These are phyloP conservation scores for Garrulus glandarius DNA, from an alignment of 2,797 vertebrate genomes.

Conservation along the genomic window DNA sequence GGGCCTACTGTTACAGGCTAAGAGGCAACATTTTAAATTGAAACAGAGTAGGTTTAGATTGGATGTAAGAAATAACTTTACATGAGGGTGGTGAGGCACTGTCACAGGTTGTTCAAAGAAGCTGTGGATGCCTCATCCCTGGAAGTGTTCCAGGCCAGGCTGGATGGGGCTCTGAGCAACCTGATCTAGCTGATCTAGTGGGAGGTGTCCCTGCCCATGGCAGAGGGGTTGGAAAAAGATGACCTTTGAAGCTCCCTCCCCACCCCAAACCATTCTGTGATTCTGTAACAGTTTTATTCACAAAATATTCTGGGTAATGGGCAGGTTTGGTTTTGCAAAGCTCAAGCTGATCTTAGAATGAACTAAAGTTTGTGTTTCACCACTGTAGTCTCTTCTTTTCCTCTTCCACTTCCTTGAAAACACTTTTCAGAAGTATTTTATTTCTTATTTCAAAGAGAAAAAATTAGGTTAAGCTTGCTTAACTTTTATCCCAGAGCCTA, in stretches of 20 bases:
- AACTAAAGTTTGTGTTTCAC: not conserved
- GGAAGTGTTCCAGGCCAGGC: not conserved
- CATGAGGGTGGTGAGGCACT: not conserved
- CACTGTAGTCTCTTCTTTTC: not conserved
- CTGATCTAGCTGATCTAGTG: too few relatives aligned
- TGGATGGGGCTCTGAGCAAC: not conserved
- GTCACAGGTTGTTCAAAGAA: not conserved
- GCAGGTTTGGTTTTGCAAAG: not conserved
- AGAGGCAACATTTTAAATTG: not conserved
- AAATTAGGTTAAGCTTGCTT: not conserved
- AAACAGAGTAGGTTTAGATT: not conserved
- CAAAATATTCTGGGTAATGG: not conserved
- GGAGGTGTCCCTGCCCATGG: not conserved
- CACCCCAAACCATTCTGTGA: not conserved
- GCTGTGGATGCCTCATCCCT: not conserved
- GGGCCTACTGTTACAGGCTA: not conserved
- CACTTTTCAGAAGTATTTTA: not conserved
- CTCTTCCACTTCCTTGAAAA: not conserved
- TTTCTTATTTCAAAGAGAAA: slow-evolving; percentile 11
- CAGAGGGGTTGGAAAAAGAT: not conserved
- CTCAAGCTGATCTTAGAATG: not conserved
- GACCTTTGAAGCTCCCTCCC: not conserved
- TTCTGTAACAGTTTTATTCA: not conserved
- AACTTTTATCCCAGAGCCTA: slow-evolving; percentile 28
- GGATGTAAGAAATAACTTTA: not conserved